phyloP scores from a whole-genome alignment of 1,140 invertebrate species.

The Adoxophyes honmai region DNA sequence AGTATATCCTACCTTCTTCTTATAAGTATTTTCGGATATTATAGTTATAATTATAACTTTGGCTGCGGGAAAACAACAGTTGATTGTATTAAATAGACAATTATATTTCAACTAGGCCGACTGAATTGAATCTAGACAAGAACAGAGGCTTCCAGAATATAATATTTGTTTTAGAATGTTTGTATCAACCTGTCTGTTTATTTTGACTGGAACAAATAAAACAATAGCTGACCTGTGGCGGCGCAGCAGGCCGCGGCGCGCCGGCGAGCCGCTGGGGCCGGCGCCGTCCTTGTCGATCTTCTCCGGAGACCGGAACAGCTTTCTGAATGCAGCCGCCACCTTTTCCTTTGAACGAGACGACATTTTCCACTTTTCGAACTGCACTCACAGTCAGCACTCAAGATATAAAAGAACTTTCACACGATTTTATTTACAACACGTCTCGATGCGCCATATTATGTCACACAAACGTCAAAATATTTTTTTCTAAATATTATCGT shows the following conservation, averaged over 20 bases:
- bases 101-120: no score
- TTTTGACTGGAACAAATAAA: neutral
- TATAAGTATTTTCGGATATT: no score
- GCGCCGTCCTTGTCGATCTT: slow-evolving; percentile 81
- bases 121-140: no score
- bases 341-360: slow-evolving; percentile 84
- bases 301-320: slow-evolving; percentile 84
- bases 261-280: slow-evolving; percentile 79
- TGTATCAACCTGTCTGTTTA: no score
- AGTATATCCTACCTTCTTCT: no score
- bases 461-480: slow-evolving; percentile 48
- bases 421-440: slow-evolving; percentile 35
- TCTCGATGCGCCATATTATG: slow-evolving; percentile 29
- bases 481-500: slow-evolving; percentile 33
- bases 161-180: no score
- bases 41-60: no score
- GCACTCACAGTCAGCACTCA: slow-evolving; percentile 41
- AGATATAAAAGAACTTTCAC: slow-evolving; percentile 32
- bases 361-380: slow-evolving; percentile 73
- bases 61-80: no score
- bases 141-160: no score
- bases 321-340: slow-evolving; percentile 85
- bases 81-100: no score
- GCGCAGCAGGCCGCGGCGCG: slow-evolving; percentile 76
- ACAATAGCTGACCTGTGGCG: slow-evolving; percentile 54